Evolutionary conservation across 2,888 invertebrate genomes (phyloP).

Genomic region (Catocala fraxini): DNA sequence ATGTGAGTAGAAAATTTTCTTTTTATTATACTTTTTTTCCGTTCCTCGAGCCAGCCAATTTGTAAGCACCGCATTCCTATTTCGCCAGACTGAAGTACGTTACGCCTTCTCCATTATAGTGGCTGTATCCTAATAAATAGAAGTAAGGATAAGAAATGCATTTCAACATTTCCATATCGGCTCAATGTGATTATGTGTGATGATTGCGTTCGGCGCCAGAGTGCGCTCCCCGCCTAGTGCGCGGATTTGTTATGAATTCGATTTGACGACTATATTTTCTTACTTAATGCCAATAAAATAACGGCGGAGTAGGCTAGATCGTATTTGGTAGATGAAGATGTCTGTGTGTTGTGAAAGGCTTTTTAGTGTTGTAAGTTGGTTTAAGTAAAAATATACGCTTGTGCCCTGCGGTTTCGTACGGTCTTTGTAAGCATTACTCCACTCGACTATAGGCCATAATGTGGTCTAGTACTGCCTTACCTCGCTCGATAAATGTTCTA

Average conservation of each 20-base stretch:
- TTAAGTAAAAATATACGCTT: not conserved
- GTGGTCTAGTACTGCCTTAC: too few relatives aligned
- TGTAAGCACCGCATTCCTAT: too few relatives aligned
- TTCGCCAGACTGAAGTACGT: not conserved
- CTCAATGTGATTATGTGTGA: conserved; percentile 49
- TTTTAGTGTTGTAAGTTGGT: conserved; percentile 3
- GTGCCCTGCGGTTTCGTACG: too few relatives aligned
- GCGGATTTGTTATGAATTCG: conserved; percentile 21
- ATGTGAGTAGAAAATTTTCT: too few relatives aligned
- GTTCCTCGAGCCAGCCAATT: too few relatives aligned
- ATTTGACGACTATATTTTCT: conserved; percentile 30
- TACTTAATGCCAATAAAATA: conserved; percentile 13
- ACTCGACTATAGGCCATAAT: too few relatives aligned
- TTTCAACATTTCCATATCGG: conserved; percentile 39
- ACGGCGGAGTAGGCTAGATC: conserved; percentile 3
- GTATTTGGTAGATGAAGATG: not conserved
- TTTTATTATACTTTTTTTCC: too few relatives aligned
- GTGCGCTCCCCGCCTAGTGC: conserved; percentile 17
- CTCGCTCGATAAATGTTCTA: too few relatives aligned
- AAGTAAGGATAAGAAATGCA: conserved; percentile 47
- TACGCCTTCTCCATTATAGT: conserved; percentile 27
- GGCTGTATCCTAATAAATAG: conserved; percentile 39
- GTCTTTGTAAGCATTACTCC: not conserved
- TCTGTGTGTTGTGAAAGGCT: too few relatives aligned
- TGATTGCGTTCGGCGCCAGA: conserved; percentile 32